Conservation (phyloP, 1,140 invertebrate species). For the Tetranychus cinnabarinus region DNA sequence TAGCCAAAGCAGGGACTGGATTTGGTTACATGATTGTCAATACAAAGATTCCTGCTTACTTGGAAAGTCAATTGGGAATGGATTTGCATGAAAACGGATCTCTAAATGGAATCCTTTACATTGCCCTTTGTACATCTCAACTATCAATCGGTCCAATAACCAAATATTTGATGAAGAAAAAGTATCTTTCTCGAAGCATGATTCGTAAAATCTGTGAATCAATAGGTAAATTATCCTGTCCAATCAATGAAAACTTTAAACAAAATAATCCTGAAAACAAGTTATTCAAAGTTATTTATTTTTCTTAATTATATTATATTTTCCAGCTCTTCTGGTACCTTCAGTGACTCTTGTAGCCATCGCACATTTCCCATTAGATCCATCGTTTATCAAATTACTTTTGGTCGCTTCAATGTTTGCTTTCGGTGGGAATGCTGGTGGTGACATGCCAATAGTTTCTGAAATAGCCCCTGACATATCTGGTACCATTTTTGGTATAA, state of each 20-base stretch:
- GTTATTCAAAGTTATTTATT: not conserved
- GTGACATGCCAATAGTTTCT: conserved; percentile 9
- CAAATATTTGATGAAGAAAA: not conserved
- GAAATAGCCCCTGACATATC: conserved; percentile 4
- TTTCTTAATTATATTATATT: not conserved
- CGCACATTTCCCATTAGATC: not conserved
- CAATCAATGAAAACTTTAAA: no score
- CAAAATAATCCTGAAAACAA: no score
- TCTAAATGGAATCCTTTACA: not conserved
- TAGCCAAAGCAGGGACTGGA: conserved; percentile 27
- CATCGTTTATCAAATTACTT: not conserved
- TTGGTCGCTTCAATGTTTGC: conserved; percentile 5
- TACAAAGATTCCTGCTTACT: conserved; percentile 9
- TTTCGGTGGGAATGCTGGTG: conserved; percentile 11
- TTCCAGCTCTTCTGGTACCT: not conserved
- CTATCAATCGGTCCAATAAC: not conserved
- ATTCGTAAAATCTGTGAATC: conserved; percentile 15
- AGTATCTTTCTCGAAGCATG: conserved; percentile 6
- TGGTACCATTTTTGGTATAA: conserved; percentile 2
- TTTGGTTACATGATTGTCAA: conserved; percentile 15
- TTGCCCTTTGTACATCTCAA: not conserved
- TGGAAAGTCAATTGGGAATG: conserved; percentile 7
- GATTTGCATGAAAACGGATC: conserved; percentile 6
- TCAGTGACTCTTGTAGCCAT: not conserved
- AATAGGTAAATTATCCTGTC: conserved; percentile 8